These are phyloP conservation scores for Diuraphis noxia DNA, from an alignment of 1,140 invertebrate species.

Conservation along the genomic window DNA sequence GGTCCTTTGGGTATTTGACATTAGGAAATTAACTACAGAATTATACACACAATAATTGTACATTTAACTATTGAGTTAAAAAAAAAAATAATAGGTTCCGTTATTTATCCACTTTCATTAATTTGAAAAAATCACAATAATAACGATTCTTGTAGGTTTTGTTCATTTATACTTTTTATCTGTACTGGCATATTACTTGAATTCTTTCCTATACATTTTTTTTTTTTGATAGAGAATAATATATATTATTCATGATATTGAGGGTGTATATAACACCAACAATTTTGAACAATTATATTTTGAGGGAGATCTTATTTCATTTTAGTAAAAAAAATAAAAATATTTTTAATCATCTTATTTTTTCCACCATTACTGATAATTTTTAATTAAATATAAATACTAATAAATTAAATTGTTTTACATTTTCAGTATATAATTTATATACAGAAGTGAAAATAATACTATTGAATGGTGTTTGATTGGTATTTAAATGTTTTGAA, in stretches of 20 bases:
- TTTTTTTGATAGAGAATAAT: neutral
- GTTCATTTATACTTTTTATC: neutral
- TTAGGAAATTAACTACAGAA: neutral
- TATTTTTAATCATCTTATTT: no score
- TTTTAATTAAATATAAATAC: neutral
- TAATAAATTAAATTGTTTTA: neutral
- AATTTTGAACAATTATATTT: neutral
- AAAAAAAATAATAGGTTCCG: no score
- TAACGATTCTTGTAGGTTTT: neutral
- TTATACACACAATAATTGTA: no score
- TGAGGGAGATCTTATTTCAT: neutral
- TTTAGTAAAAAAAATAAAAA: neutral
- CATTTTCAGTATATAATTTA: neutral
- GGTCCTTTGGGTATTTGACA: neutral
- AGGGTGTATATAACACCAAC: neutral
- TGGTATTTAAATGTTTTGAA: neutral
- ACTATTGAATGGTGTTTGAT: neutral
- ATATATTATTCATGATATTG: neutral
- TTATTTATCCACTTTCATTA: neutral
- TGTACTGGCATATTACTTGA: neutral
- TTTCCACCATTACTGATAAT: neutral
- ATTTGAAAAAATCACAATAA: neutral
- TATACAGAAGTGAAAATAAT: neutral
- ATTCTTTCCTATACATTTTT: neutral
- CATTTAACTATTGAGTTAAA: neutral